A percentile compares a stretch with the other conserved stretches of the same genome.
phyloP scores from a whole-genome alignment of 2,888 invertebrate species.

The Macrosoma leucophasiata region DNA sequence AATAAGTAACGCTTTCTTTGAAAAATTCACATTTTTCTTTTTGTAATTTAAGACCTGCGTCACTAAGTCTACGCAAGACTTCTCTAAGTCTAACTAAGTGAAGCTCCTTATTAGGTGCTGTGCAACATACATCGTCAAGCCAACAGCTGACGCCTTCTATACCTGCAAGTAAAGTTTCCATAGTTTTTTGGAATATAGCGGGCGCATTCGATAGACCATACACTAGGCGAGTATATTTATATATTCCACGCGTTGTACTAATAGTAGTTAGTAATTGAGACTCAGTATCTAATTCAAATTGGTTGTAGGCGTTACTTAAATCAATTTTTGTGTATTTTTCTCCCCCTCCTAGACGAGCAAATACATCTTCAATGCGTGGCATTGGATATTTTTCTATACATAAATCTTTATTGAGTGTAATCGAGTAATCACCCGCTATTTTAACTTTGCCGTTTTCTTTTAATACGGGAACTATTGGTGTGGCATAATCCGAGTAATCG shows the following conservation, averaged over 20 bases:
- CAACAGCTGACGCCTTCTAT: conserved; percentile 18
- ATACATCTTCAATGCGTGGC: conserved; percentile 4
- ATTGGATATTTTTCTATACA: conserved; percentile 14
- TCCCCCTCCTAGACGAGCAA: conserved; percentile 10
- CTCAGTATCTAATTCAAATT: conserved; percentile 11
- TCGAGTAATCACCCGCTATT: conserved; percentile 19
- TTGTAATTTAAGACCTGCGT: conserved; percentile 9
- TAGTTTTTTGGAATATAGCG: conserved; percentile 20
- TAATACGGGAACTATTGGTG: conserved; percentile 18
- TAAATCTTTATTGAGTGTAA: conserved; percentile 20
- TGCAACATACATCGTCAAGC: conserved; percentile 18
- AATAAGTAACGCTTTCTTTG: conserved; percentile 10
- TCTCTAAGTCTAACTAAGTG: conserved; percentile 9
- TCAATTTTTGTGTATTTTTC: conserved; percentile 18
- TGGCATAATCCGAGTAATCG: conserved; percentile 16
- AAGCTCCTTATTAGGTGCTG: conserved; percentile 9
- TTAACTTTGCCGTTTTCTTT: conserved; percentile 14
- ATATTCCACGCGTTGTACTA: conserved; percentile 19
- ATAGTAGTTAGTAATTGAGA: conserved; percentile 20
- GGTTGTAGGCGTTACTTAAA: conserved; percentile 20
- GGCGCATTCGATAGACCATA: conserved; percentile 21
- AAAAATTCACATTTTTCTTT: conserved; percentile 15
- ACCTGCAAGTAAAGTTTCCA: conserved; percentile 18
- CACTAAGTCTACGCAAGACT: conserved; percentile 6
- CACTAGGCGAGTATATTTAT: conserved; percentile 20